A percentile compares a stretch with the other conserved stretches of the same genome.
Conservation (phyloP, 2,797 vertebrate species). For the Oreortyx pictus region DNA sequence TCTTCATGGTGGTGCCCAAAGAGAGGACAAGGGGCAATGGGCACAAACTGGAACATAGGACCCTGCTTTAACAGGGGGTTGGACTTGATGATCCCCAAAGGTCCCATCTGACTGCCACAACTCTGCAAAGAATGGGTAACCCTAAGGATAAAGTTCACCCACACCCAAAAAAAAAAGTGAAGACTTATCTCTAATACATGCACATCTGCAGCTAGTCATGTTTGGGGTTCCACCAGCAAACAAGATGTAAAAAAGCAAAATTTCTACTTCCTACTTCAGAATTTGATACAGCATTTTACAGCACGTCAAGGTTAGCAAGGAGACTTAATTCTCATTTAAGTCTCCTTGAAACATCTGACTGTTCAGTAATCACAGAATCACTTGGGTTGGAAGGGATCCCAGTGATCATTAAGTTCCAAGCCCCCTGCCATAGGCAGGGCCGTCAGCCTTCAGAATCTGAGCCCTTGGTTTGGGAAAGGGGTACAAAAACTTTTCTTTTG, state of each 20-base stretch:
- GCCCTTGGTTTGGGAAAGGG: background rate
- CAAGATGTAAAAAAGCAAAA: background rate
- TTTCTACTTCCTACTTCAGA: background rate
- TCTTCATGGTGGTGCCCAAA: background rate
- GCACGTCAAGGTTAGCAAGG: background rate
- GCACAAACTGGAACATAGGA: background rate
- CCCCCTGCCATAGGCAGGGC: too few species aligned
- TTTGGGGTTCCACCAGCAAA: background rate
- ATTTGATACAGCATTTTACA: background rate
- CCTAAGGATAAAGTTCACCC: background rate
- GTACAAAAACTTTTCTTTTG: background rate
- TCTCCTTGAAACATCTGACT: background rate
- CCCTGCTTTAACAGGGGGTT: background rate
- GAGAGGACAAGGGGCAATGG: background rate
- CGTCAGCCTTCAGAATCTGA: background rate
- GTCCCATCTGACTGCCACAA: background rate
- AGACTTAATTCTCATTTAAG: background rate
- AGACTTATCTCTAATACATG: background rate
- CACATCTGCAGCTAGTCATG: background rate
- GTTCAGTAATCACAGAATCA: background rate
- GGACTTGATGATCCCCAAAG: background rate
- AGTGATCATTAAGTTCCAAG: too few species aligned
- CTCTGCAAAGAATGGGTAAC: background rate
- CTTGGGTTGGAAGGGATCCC: too few species aligned
- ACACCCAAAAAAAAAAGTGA: accelerated